Evolutionary conservation across 2,797 vertebrate genomes (phyloP), one percentile per base, ranked within the genome.

Genomic region (Sebastes reedi): DNA sequence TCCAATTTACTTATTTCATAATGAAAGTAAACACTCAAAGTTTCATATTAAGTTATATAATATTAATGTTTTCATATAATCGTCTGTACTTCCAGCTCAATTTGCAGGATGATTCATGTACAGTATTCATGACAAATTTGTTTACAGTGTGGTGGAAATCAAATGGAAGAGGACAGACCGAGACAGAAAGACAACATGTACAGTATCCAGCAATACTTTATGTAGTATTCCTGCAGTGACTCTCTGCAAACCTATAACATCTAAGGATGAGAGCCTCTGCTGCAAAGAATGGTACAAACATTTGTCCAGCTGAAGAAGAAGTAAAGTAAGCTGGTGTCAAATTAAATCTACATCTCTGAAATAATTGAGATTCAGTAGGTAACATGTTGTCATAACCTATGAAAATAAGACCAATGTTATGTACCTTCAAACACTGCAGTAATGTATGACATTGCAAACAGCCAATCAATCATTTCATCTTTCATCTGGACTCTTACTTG

Each of bases 401-500:
- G 12, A 20, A 18, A 68, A 69, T 36, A 39, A 25, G 30, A 67
- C 8, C 12, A 16, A 24, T 0, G 12, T 8, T 25, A 24, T 52
- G 22, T 50, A 42, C 24, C 20, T 24, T 62, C 20, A 55, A 58
- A 29, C n/a, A 29, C 29, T 39, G 24, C 25, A 71, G 56, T 8
- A 46, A 62, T 52, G 12, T 13, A 25, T 52, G 50, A n/a, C 2
- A 25, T 1, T 30, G n/a, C 11, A 29, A 14, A 58, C 3, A 71
- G 8, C 16, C 6, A 16, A 72, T 25, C n/a, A 22, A 10, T 66
- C 3, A 64, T 30, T 79, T 11, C 4, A 34, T 74, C 6, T 52
- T 16, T 29, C 11, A 61, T 65, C 9, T 50, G 0, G 24, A 67
- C 5, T 75, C 85, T 91, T 95, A 99, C 98, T 95, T 99, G 98